These are phyloP conservation scores for Euschistus heros DNA, from an alignment of 1,140 invertebrate species.

Conservation along the genomic window DNA sequence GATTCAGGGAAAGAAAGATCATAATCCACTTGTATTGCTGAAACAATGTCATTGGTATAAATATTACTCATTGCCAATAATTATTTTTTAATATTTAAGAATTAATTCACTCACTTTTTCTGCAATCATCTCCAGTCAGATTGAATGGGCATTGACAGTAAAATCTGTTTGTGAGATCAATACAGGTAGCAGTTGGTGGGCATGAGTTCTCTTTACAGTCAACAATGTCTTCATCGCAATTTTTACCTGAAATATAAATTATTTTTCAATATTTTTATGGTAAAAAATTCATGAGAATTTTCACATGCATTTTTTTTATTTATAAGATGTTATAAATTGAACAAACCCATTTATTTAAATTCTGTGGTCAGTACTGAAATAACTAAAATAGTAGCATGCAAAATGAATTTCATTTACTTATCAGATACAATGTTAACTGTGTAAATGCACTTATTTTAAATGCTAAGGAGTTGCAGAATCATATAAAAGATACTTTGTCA, in stretches of 20 bases:
- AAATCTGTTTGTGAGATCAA: conserved; percentile 84
- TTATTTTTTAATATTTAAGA: neutral
- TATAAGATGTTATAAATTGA: no score
- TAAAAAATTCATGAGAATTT: no score
- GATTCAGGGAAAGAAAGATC: conserved; percentile 90
- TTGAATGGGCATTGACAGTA: conserved; percentile 95
- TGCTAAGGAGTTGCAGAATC: no score
- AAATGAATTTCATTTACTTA: no score
- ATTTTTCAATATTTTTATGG: no score
- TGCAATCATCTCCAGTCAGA: conserved; percentile 88
- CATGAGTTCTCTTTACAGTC: conserved; percentile 91
- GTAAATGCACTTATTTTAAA: no score
- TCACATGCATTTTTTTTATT: no score
- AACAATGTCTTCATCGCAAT: conserved; percentile 84
- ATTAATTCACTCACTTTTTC: conserved; percentile 61
- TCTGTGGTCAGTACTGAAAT: no score
- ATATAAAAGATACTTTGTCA: no score
- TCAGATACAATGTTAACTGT: no score
- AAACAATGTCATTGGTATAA: conserved; percentile 30
- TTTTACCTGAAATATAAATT: conserved; percentile 50
- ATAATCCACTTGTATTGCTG: conserved; percentile 89
- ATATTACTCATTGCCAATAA: neutral
- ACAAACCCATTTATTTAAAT: no score
- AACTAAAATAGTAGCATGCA: no score
- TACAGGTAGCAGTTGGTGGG: conserved; percentile 84